Conservation (phyloP, 2,113 vertebrate species). For the Cranoglanis bouderius region DNA sequence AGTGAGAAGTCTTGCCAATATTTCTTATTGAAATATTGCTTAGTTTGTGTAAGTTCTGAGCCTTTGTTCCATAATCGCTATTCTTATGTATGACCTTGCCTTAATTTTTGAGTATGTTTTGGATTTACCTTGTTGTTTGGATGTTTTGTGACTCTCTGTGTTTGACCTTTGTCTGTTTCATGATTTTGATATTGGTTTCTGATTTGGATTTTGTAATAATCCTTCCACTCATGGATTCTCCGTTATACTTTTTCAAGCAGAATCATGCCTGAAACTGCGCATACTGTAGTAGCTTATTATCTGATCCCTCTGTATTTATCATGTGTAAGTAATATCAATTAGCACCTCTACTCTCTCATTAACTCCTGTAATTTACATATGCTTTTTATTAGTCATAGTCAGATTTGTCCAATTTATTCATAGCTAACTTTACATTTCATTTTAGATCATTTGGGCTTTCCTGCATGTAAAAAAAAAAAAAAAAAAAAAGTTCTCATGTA, state of each 20-base stretch:
- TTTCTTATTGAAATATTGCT: no score
- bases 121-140: background rate
- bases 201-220: background rate
- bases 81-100: background rate
- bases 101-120: background rate
- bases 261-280: background rate
- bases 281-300: background rate
- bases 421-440: background rate
- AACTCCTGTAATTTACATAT: background rate
- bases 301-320: background rate
- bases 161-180: background rate
- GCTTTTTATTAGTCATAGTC: background rate
- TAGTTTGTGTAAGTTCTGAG: no score
- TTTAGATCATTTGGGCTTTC: background rate
- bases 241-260: background rate
- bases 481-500: background rate
- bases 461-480: background rate
- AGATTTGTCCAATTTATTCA: background rate
- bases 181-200: background rate
- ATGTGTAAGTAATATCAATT: background rate
- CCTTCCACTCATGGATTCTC: background rate
- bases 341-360: background rate
- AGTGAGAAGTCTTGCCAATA: background rate
- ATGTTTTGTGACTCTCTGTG: background rate
- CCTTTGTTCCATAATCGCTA: no score